phyloP scores from a whole-genome alignment of 2,888 invertebrate species.

The Latrodectus elegans region DNA sequence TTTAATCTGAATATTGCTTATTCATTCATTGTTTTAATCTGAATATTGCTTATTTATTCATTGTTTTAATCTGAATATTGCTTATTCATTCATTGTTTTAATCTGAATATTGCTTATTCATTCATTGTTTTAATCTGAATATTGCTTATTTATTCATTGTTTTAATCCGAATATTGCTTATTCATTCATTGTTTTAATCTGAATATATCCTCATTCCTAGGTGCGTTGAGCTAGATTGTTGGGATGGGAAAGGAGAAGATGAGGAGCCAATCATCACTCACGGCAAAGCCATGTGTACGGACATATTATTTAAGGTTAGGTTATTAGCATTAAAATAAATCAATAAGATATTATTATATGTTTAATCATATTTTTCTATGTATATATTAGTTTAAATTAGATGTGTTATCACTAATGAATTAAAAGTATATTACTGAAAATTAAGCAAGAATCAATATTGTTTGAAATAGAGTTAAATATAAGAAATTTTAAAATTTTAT shows the following conservation, averaged over 20 bases:
- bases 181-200: neutral
- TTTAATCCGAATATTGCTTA: neutral
- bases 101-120: neutral
- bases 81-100: too few relatives aligned
- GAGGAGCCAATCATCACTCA: slow-evolving; percentile 99
- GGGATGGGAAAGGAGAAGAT: slow-evolving; percentile 98
- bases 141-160: neutral
- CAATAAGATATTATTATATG: too few relatives aligned
- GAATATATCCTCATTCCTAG: slow-evolving; percentile 76
- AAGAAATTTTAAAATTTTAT: too few relatives aligned
- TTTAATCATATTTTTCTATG: too few relatives aligned
- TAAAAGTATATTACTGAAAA: too few relatives aligned
- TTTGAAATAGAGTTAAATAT: too few relatives aligned
- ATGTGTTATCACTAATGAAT: too few relatives aligned
- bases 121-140: neutral
- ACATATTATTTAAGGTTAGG: slow-evolving; percentile 92
- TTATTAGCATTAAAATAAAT: neutral
- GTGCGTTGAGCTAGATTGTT: slow-evolving; percentile 98
- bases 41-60: neutral
- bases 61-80: neutral
- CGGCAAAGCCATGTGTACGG: slow-evolving; percentile 99
- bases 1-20: neutral
- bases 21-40: too few relatives aligned
- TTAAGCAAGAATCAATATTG: too few relatives aligned
- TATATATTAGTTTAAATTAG: too few relatives aligned